phyloP scores from a whole-genome alignment of 2,797 vertebrate species.

The Pogoniulus pusillus region DNA sequence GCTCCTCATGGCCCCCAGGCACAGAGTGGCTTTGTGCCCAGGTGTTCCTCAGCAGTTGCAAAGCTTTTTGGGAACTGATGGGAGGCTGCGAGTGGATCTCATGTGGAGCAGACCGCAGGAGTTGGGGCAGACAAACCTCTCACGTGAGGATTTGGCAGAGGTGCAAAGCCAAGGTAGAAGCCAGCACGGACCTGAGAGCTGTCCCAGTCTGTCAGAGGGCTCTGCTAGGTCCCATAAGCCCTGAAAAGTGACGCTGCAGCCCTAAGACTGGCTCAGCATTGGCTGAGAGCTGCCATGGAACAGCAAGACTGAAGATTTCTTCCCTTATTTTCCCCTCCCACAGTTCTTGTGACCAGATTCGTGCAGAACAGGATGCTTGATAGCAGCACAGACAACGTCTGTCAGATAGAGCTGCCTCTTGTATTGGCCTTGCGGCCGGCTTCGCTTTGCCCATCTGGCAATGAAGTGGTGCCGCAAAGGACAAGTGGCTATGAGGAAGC shows the following conservation, averaged over 20 bases:
- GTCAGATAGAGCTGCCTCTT: background rate
- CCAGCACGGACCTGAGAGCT: fast-evolving
- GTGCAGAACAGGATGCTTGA: background rate
- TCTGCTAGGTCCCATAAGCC: background rate
- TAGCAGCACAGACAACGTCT: background rate
- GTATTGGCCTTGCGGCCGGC: background rate
- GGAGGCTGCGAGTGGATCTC: background rate
- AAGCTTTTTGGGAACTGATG: background rate
- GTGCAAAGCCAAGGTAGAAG: background rate
- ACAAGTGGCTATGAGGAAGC: background rate
- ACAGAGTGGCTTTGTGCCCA: background rate
- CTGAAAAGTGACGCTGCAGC: background rate
- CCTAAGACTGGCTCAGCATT: fast-evolving
- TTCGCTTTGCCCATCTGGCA: background rate
- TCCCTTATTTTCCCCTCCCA: background rate
- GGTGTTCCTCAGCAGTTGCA: background rate
- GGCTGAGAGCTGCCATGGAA: background rate
- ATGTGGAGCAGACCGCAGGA: background rate
- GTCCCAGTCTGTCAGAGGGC: background rate
- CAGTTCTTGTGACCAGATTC: background rate
- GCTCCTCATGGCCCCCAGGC: background rate
- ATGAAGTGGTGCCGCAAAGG: background rate
- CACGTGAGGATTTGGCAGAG: background rate
- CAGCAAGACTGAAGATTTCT: background rate
- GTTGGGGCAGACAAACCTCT: background rate